Evolutionary conservation across 2,113 vertebrate genomes (phyloP), one percentile per base, ranked within the genome.

Genomic region (Nerophis lumbriciformis): DNA sequence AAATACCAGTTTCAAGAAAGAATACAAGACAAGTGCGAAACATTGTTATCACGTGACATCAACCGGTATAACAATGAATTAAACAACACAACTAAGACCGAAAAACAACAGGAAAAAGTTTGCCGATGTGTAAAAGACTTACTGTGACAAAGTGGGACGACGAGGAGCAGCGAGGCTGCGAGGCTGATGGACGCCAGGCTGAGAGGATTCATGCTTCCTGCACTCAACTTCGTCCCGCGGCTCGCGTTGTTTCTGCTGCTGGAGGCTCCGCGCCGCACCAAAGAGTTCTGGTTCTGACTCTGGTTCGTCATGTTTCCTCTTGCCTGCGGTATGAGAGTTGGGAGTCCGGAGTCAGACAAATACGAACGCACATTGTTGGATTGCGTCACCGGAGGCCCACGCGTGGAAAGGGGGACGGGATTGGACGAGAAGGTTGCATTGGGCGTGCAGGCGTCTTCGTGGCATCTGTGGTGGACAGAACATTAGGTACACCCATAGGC

Each of bases 121-220:
- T 21, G 12, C 5, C 4, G 10, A 19, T 2, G 19, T 19, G 19
- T 19, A 36, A 49, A 36, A 48, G 5, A 37, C 88, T 85, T 79
- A 91, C 90, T 64, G 62, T 78, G 71, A 83, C 87, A 11, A 69
- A 70, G 61, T 16, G 85, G 80, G 35, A 83, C 50, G 63, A 73
- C 74, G 64, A 88, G 82, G 77, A 89, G 63, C 61, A 91, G 78
- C 1, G 90, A 79, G 11, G 86, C 63, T 5, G 83, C 63, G 36
- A 91, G 55, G 11, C 78, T 72, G 67, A 90, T 66, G 78, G 72
- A 73, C 62, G 78, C 72, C 67, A 65, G 47, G 82, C 76, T 78
- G 61, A 81, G 67, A 1, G 81, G 73, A 66, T 59, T 79, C 80
- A 82, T 83, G 61, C 66, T 45, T 73, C 80, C 55, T 63, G 69